Evolutionary conservation across 92 coral and sea anemone species (phyloP).

Genomic region (Paramuricea clavata): DNA sequence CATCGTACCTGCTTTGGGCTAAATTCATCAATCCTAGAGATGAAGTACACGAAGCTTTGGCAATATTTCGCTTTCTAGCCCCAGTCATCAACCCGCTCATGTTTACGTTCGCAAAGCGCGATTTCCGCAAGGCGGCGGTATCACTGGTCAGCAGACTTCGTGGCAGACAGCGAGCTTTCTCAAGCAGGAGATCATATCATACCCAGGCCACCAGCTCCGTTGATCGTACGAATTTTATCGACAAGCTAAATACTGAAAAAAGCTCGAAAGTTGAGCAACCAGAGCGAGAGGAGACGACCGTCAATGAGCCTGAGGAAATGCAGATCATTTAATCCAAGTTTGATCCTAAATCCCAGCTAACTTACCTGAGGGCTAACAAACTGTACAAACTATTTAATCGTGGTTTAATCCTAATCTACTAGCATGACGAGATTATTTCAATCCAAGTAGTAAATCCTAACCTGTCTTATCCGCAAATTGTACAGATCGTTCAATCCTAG

Average conservation of each 20-base stretch:
- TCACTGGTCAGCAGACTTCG: not conserved
- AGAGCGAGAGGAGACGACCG: not conserved
- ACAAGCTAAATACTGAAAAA: not conserved
- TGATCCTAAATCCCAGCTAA: no score
- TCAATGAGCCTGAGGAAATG: not conserved
- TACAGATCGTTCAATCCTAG: no score
- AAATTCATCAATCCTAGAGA: not conserved
- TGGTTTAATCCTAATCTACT: no score
- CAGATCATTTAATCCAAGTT: not conserved
- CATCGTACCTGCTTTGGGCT: conserved; percentile 29
- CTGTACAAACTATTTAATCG: no score
- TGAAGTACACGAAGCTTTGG: not conserved
- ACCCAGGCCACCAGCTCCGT: conserved; percentile 18
- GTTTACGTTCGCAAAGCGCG: conserved; percentile 43
- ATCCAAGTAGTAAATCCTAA: no score
- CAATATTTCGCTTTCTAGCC: conserved; percentile 15
- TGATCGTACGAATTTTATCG: conserved; percentile 18
- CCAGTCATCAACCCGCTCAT: conserved; percentile 44
- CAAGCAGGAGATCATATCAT: not conserved
- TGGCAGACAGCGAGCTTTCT: not conserved
- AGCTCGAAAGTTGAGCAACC: not conserved
- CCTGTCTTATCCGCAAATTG: no score
- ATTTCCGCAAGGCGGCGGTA: conserved; percentile 23
- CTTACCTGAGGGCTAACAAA: no score
- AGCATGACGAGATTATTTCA: no score